Conservation (phyloP, 2,888 invertebrate genomes). For the Archips xylosteana region DNA sequence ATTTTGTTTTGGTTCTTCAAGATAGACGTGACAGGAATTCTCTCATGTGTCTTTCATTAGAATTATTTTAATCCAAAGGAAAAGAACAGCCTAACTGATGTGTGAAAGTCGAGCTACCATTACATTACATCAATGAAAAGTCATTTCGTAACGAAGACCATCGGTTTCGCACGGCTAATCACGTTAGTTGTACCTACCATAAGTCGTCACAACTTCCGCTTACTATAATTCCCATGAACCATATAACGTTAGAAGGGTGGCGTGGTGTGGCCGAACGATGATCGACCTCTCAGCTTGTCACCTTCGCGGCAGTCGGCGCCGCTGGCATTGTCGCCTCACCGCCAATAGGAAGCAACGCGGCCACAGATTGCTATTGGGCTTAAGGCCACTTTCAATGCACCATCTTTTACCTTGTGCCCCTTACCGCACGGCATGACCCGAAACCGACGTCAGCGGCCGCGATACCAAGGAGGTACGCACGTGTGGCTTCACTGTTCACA, state of each 20-base stretch:
- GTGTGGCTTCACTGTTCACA: constrained; percentile 43
- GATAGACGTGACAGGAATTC: neutral
- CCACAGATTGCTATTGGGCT: constrained; percentile 83
- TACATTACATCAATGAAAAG: constrained; percentile 37
- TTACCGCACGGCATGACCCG: constrained; percentile 78
- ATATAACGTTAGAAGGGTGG: constrained; percentile 47
- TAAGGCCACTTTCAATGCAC: constrained; percentile 85
- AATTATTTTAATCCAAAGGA: constrained; percentile 1
- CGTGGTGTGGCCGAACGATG: constrained; percentile 59
- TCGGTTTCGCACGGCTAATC: constrained; percentile 32
- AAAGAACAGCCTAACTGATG: constrained; percentile 20
- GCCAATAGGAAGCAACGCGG: constrained; percentile 83
- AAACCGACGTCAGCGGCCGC: constrained; percentile 61
- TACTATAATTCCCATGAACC: constrained; percentile 1
- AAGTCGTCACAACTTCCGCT: constrained; percentile 31
- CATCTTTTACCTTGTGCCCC: constrained; percentile 86
- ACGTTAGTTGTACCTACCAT: constrained; percentile 11
- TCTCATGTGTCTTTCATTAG: constrained; percentile 5
- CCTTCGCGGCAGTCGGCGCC: constrained; percentile 74
- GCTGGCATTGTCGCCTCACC: constrained; percentile 81
- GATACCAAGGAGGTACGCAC: constrained; percentile 44
- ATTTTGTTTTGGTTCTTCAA: neutral
- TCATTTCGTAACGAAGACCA: constrained; percentile 30
- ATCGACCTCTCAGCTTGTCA: constrained; percentile 76
- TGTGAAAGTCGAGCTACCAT: constrained; percentile 28